Evolutionary conservation across 2,888 invertebrate genomes (phyloP), one percentile per base, ranked within the genome.

Genomic region (Mactromeris polynyma): DNA sequence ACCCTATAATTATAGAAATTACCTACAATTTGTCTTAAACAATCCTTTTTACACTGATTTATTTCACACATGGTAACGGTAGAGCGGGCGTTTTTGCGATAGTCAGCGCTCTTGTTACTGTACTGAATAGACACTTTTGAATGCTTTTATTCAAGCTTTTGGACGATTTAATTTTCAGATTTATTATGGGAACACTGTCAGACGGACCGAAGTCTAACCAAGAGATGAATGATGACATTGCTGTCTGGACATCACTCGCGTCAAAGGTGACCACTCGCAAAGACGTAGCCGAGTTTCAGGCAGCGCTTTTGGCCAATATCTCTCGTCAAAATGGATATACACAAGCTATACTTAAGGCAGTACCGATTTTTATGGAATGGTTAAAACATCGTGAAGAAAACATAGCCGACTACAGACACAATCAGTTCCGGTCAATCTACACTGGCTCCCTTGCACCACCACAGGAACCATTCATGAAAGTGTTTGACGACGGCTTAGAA

Each of bases 401-500:
- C 7, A 83, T 83, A 14, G 40, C 69, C 31, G 21, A 21, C 9
- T 83, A 33, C 69, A 83, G 83, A 42, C 9, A 73, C 19, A 69
- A 83, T 21, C 33, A 38, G 21, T 83, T 83, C 73, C 40, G 42
- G 11, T 83, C 83, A 19, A n/a, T 83, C 0, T 69, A 40, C 21
- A 69, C 83, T 6, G 83, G 42, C 17, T 64, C n/a, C 4, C 19
- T 40, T 2, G 46, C 69, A 4, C 83, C 83, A 31, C 33, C 51
- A 7, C 19, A 64, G 51, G 64, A 9, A 17, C 69, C 83, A 31
- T 83, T 69, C 38, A 40, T 83, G 83, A 14, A 69, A 33, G 64
- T 36, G 19, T 73, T 42, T 26, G 83, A 83, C 42, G 83, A 83
- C 42, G 73, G 83, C 42, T 2, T 83, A 2, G 83, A 85, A 58